Evolutionary conservation across 2,113 vertebrate genomes (phyloP).

Genomic region (Cottus gobio): DNA sequence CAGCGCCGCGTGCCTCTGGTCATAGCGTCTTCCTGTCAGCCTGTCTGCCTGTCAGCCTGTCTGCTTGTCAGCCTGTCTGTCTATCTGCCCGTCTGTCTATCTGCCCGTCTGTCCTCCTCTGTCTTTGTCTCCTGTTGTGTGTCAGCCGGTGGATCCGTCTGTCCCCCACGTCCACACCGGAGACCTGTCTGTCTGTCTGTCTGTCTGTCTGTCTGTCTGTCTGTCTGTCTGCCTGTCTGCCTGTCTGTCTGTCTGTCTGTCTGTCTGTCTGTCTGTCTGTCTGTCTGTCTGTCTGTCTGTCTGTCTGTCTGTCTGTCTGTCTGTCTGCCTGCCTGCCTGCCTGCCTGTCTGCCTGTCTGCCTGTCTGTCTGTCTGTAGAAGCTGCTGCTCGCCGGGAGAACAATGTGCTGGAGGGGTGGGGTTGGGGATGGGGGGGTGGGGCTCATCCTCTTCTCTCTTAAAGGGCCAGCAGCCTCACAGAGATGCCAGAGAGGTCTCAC

Average conservation of each 20-base stretch:
- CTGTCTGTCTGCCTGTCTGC: not conserved
- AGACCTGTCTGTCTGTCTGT: not conserved
- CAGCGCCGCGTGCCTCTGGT: slow-evolving; percentile 20
- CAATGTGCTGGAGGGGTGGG: slow-evolving; percentile 11
- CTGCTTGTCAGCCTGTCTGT: too few relatives aligned
- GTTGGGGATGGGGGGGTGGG: not conserved
- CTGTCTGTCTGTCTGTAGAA: not conserved
- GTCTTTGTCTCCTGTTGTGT: not conserved
- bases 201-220: not conserved
- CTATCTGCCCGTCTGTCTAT: too few relatives aligned
- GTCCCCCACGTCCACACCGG: not conserved
- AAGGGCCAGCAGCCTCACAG: slow-evolving; percentile 53
- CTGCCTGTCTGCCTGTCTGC: not conserved
- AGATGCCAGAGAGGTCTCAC: not conserved
- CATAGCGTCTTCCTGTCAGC: slow-evolving; percentile 11
- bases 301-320: not conserved
- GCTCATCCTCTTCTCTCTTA: slow-evolving; percentile 65
- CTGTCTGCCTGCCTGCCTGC: not conserved
- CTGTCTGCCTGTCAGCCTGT: not conserved
- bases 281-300: slow-evolving; percentile 1
- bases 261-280: slow-evolving; percentile 1
- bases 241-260: not conserved
- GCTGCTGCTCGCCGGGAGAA: slow-evolving; percentile 37
- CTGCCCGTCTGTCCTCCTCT: not conserved
- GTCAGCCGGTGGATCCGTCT: too few relatives aligned